Base-by-base conservation (phyloP, 64 coral and sea anemone genomes). In the Hydrozoanthus tunicans region DNA sequence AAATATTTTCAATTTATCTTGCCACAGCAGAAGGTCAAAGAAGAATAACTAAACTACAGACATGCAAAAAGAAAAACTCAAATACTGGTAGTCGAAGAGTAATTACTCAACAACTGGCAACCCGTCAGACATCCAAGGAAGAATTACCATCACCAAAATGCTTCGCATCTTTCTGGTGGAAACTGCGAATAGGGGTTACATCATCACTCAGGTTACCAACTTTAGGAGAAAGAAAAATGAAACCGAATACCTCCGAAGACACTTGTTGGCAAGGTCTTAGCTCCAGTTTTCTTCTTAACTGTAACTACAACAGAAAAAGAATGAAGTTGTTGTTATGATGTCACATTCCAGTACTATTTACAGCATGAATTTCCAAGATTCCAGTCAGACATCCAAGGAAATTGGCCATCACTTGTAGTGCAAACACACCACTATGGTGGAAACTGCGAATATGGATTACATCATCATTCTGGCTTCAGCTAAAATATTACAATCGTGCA, bases 371-470 rank as follows among this genome's bases (percentile, higher is more conserved):
- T 43, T 43, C 32, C 2, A 43, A 43, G 32, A 43, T 43, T 43
- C 63, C 84, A 72, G 83, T 93, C 92, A 93, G 92, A 93, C 92
- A 93, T 94, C 92, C 92, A 93, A 90, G 79, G 86, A 90, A 90
- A 54, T 58, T 57, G 76, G 13, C 86, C 92, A 90, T 90, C 92
- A 94, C 26, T 10, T 78, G 78, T 43, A 70, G 78, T 26, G 27
- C 24, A 13, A 68, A 43, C 68, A 56, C 27, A 94, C 90, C 69
- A 83, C 75, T 90, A 12, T 83, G 92, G 79, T 90, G 86, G 92
- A 93, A 94, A 94, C 92, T 94, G 92, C 92, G 78, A 94, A 94
- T 77, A 83, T 94, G 85, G 85, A 62, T 24, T 61, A 75, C 59
- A 90, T 93, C 85, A 93, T 93, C 92, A 93, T 76, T 26, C 66